Conservation (phyloP, 2,113 vertebrate species). For the Ancistrus triradiatus region DNA sequence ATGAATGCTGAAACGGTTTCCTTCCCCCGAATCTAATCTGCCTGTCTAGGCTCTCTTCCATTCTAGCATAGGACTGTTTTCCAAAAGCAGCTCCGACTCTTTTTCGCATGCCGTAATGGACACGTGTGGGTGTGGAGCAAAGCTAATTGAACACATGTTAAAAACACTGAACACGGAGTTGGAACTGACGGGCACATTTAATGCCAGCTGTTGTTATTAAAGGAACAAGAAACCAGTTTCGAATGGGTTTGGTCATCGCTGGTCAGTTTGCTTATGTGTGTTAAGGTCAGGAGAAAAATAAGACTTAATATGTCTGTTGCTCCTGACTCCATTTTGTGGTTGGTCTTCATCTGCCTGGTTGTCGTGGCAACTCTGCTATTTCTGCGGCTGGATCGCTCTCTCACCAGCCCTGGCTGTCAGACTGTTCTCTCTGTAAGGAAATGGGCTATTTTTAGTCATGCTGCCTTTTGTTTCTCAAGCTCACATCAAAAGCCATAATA, state of each 20-base stretch:
- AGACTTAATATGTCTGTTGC: conserved; percentile 50
- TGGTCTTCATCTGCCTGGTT: conserved; percentile 44
- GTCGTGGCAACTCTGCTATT: conserved; percentile 55
- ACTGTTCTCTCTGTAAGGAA: conserved; percentile 36
- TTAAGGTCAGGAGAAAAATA: conserved; percentile 21
- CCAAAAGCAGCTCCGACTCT: conserved; percentile 54
- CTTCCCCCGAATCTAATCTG: conserved; percentile 66
- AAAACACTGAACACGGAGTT: too few species aligned
- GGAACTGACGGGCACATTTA: background rate
- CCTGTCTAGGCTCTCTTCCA: conserved; percentile 52
- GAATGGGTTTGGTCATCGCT: background rate
- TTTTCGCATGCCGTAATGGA: conserved; percentile 59
- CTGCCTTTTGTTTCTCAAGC: conserved; percentile 46
- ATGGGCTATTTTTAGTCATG: conserved; percentile 51
- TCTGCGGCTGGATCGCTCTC: conserved; percentile 40
- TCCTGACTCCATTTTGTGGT: conserved; percentile 52
- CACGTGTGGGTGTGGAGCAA: conserved; percentile 39
- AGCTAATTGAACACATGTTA: conserved; percentile 31
- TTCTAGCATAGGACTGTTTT: conserved; percentile 68
- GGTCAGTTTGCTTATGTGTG: conserved; percentile 21
- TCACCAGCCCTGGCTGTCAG: conserved; percentile 32
- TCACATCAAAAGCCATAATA: conserved; percentile 40
- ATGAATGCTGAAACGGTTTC: conserved; percentile 56
- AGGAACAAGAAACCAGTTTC: too few species aligned
- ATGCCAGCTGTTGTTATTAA: background rate